Percentiles rank a stretch among this genome's conserved stretches.
Conservation (phyloP, 2,797 vertebrate genomes). For the Anguilla pacifica region DNA sequence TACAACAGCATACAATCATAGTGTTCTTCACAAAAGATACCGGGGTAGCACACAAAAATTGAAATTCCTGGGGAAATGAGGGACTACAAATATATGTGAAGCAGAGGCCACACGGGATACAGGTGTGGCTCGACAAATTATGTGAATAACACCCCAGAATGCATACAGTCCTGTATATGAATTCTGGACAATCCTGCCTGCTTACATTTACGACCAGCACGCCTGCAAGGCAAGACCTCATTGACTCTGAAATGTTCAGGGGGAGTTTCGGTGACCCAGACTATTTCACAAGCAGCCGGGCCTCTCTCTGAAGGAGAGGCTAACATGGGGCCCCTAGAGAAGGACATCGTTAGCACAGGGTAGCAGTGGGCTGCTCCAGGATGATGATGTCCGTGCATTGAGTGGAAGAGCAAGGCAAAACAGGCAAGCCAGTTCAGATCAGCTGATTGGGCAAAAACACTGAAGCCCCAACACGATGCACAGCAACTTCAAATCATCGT, state of each 20-base stretch:
- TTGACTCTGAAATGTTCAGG: no score
- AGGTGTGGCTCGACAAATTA: not conserved
- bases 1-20: not conserved
- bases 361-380: not conserved
- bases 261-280: no score
- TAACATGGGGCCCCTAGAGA: not conserved
- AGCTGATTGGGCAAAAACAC: not conserved
- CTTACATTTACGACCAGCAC: not conserved
- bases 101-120: not conserved
- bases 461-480: not conserved
- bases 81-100: not conserved
- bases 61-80: not conserved
- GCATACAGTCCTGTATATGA: not conserved
- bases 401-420: not conserved
- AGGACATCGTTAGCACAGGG: not conserved
- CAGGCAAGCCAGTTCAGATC: not conserved
- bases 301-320: not conserved
- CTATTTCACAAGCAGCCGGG: no score
- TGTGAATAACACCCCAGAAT: not conserved
- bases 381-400: not conserved
- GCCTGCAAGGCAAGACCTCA: no score
- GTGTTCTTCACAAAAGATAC: no score
- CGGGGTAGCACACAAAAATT: not conserved
- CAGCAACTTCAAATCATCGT: not conserved
- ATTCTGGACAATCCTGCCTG: not conserved